Evolutionary conservation across 2,888 invertebrate species (phyloP), one percentile per base, ranked within the genome.

Genomic region (Shargacucullia verbasci): DNA sequence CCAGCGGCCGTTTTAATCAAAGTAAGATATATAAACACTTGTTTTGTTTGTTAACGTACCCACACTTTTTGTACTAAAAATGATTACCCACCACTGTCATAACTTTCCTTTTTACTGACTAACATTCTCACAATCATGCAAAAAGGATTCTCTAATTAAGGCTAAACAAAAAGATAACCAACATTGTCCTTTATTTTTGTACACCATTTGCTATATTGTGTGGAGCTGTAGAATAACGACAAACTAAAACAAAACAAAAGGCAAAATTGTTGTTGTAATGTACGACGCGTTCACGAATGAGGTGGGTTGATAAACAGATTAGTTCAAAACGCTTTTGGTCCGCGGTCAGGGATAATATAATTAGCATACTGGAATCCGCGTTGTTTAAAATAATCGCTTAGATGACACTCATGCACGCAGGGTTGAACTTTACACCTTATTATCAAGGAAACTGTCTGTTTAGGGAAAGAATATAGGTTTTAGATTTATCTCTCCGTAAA

Each of bases 231-330:
- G 9, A 46, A 37, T 13, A 13, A 37, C 2, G 11, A 14, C 27
- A 25, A 34, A 20, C 5, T 33, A 48, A 40, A 38, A 6, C 12
- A 25, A 31, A 31, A 49, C 45, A 34, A 50, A 33, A 37, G 37
- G 4, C 9, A n/a, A 11, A 25, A 44, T 27, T 45, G 45, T 39
- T 38, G 33, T 13, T 37, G 33, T 10, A 46, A 52, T 71, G 37
- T 52, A 54, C 47, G 20, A 55, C 35, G 10, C 11, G 59, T 39
- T 53, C 52, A 47, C 54, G 67, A 69, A 73, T 70, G 73, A 59
- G 61, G 52, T 59, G 54, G 13, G 25, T 46, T 27, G 75, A 76
- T 78, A 76, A 73, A 58, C 56, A 71, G 71, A 78, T 78, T 78
- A 73, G 63, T 65, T 62, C 37, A 43, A 55, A 74, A 76, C 59